These are phyloP conservation scores for Pseudanteris insignis DNA, from an alignment of 2,888 invertebrate species.

Conservation along the genomic window DNA sequence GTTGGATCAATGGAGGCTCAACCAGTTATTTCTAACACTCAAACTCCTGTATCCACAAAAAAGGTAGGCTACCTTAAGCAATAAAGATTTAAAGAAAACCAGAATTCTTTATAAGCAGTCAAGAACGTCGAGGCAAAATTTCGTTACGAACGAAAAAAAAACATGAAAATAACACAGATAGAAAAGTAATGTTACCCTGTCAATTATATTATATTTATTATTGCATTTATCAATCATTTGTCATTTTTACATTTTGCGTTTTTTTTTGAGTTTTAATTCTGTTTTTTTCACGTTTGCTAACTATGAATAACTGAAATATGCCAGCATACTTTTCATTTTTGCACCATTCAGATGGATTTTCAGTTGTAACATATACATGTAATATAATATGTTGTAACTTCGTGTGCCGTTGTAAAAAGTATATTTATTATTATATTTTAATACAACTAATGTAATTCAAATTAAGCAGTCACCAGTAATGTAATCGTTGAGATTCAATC, in stretches of 20 bases:
- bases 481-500: too few species aligned
- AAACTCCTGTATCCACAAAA: constrained; percentile 64
- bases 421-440: too few species aligned
- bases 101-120: too few species aligned
- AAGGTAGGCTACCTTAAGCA: constrained; percentile 56
- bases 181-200: too few species aligned
- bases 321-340: constrained; percentile 61
- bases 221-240: constrained; percentile 23
- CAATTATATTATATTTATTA: too few species aligned
- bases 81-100: too few species aligned
- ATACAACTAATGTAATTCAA: too few species aligned
- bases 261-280: constrained; percentile 30
- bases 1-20: constrained; percentile 74
- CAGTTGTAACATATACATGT: constrained; percentile 27
- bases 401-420: too few species aligned
- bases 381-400: neutral
- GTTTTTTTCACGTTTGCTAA: constrained; percentile 49
- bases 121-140: too few species aligned
- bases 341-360: constrained; percentile 51
- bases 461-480: too few species aligned
- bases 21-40: constrained; percentile 64
- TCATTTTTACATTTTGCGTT: constrained; percentile 37
- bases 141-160: too few species aligned
- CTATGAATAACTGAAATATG: constrained; percentile 59
- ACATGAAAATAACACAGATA: too few species aligned